Evolutionary conservation across 2,888 invertebrate species (phyloP), one percentile per base, ranked within the genome.

Genomic region (Campoplex nolae): DNA sequence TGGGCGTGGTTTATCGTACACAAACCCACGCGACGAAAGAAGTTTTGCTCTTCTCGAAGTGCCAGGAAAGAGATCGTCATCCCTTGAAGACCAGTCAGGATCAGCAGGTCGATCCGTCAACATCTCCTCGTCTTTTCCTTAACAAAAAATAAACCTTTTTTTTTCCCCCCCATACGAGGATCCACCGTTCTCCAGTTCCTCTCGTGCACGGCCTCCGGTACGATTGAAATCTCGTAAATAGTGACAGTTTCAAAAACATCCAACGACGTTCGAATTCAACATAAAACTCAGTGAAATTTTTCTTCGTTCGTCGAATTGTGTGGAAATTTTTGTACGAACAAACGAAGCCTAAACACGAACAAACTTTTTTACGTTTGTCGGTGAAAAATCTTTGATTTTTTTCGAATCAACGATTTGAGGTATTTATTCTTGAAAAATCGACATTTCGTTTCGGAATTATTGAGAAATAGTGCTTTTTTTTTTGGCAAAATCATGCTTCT

Each of bases 81-180:
- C 81, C 68, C 77, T 51, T 70, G 71, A 81, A 87, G 73, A 83
- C 90, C 91, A 94, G 94, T 94, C 86, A 90, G 89, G 91, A 91
- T 92, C 91, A 88, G 88, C 84, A 84, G 89, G 90, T 88, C 91
- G 91, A 91, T 90, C 90, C 77, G 84, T 75, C 54, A 84, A 88
- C 56, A 84, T 80, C 83, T 51, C 65, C 48, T 73, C 76, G 42
- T 65, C 56, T 28, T 23, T 51, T 74, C 32, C 68, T 11, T 32
- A 45, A n/a, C 18, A 48, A 71, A 70, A 32, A 62, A 62, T 11
- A 16, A 13, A 32, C 13, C 32, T 62, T 62, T 32, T 32, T 32
- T 38, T 23, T 0, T 0, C 23, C 23, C 23, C 32, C 62, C 62
- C 11, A 32, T 62, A 32, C 62, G 16, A 32, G 32, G 16, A 62